Base-by-base conservation (phyloP, 2,888 invertebrate genomes). In the Malachius bipustulatus region DNA sequence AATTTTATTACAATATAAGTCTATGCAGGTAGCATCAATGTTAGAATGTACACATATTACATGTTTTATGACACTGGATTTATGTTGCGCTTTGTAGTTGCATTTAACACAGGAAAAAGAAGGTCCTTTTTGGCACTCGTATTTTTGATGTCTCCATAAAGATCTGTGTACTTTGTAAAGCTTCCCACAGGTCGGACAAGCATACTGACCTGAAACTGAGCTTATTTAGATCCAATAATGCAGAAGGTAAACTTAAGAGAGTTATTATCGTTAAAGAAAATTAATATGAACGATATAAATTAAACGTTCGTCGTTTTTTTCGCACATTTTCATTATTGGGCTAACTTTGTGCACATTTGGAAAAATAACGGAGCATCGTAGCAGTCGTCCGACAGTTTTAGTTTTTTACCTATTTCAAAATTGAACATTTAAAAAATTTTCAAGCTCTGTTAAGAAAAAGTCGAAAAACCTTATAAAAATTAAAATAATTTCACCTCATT, bases 51-150 rank as follows among this genome's bases (percentile, higher is more conserved):
- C 36, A n/a, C 40, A 39, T 4, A 39, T 31, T 32, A 51, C 45
- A 34, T 52, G 52, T 16, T 48, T 51, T 2, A 48, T 46, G 4
- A 51, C 46, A n/a, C 49, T 51, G 13, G 43, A 38, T 30, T 49
- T 51, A 30, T 51, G 51, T 32, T 47, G 48, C 1, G 51, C 49
- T 27, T 36, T 47, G 37, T 51, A 51, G 4, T 37, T 32, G 27
- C 51, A 51, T 13, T 45, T 31, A 2, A 41, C 35, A 27, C 51
- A 51, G 11, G 37, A 40, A 29, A 54, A 54, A 6, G 45, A 40
- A 9, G 54, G 52, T 9, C 46, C 49, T 37, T 49, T 48, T 31
- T 51, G 50, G 36, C 54, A 54, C 34, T 54, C 52, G 39, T 50
- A 51, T 30, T 50, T 52, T 10, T 45, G 43, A 31, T 53, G 54